A percentile compares a stretch with the other conserved stretches of the same genome.
These are phyloP conservation scores for Folsomia candida DNA, from an alignment of 2,888 invertebrate genomes.

Conservation along the genomic window DNA sequence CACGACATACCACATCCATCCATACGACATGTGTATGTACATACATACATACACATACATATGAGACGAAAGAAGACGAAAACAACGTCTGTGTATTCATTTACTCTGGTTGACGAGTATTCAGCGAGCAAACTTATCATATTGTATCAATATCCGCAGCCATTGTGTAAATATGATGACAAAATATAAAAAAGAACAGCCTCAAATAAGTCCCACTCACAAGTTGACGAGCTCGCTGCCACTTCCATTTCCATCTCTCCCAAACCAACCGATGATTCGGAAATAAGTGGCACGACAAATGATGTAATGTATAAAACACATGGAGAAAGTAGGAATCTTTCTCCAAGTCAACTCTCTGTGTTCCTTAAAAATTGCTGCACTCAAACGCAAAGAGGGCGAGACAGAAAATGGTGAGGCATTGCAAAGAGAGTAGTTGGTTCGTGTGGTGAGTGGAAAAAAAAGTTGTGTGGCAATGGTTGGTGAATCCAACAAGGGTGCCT, in stretches of 20 bases:
- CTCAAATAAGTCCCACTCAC: not conserved
- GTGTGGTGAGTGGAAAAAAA: not conserved
- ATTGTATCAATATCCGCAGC: not conserved
- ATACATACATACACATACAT: too few species aligned
- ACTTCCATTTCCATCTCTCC: too few species aligned
- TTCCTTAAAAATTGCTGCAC: not conserved
- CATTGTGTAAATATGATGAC: not conserved
- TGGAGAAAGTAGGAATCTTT: not conserved
- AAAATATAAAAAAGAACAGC: too few species aligned
- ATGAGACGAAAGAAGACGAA: too few species aligned
- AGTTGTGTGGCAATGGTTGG: not conserved
- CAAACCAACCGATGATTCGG: constrained; percentile 11
- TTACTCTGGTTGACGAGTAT: too few species aligned
- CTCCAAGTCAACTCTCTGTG: not conserved
- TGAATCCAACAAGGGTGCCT: not conserved
- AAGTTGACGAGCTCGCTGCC: too few species aligned
- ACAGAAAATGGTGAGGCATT: not conserved
- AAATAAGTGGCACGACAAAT: constrained; percentile 14
- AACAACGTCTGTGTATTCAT: too few species aligned
- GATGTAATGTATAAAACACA: not conserved
- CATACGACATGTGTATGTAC: too few species aligned
- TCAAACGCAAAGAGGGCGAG: not conserved
- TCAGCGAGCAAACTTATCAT: not conserved
- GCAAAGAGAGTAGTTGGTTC: not conserved
- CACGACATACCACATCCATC: too few species aligned